Evolutionary conservation across 2,113 vertebrate genomes (phyloP), one percentile per base, ranked within the genome.

Genomic region (Elgaria multicarinata): DNA sequence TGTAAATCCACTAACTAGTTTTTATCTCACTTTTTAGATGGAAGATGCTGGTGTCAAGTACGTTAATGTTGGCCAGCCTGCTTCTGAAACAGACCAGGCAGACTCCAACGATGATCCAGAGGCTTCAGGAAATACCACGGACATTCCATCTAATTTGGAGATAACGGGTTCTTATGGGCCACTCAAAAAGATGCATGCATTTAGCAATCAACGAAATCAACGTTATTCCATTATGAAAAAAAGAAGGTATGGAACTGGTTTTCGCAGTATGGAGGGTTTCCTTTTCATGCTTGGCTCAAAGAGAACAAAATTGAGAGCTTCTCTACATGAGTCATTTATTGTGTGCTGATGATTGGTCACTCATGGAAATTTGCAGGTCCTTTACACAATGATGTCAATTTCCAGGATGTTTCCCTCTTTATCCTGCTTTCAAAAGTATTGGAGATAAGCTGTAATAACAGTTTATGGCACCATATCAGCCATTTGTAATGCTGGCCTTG

Each of bases 231-330:
- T 92, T n/a, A 90, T 95, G 69, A 97, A 96, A 93, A 97, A 95
- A 92, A 97, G 93, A 93, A 98, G 98, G 98, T 98, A 95, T 93
- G 90, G 13, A 83, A 78, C 42, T 90, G 2, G 3, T 87, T 86
- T 77, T 89, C 14, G 53, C 90, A 4, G 4, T 62, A 88, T 42
- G 77, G 53, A 80, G 83, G 42, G 3, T 81, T 22, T 10, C 46
- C 62, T 42, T 39, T 67, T 18, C 50, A 46, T 62, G 24, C 5
- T 12, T 36, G 20, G 33, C 33, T 53, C 62, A 33, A 67, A 86
- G 3, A 39, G n/a, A 26, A 6, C 3, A 42, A 36, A 58, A 74
- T n/a, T n/a, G n/a, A n/a, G n/a, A n/a, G n/a, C n/a, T n/a, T n/a
- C n/a, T n/a, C n/a, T n/a, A n/a, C n/a, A n/a, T n/a, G n/a, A n/a